Conservation (phyloP, 1,140 invertebrate genomes). For the Xylocopa sonorina region DNA sequence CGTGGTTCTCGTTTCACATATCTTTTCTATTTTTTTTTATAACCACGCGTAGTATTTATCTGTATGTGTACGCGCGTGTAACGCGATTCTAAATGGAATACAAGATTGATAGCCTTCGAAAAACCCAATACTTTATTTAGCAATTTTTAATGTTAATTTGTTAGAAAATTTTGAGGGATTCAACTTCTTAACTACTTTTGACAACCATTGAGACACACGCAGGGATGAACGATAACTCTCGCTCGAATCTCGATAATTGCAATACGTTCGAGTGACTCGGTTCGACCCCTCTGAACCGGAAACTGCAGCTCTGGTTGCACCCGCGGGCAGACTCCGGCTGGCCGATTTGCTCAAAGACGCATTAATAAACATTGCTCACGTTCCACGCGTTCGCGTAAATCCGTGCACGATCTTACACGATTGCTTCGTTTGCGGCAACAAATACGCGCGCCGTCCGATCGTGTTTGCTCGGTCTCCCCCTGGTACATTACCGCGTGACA, state of each 20-base stretch:
- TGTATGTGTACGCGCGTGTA: neutral
- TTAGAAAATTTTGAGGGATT: no score
- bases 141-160: no score
- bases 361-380: slow-evolving; percentile 1
- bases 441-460: neutral
- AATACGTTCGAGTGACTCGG: neutral
- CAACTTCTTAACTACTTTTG: no score
- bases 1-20: neutral
- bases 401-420: neutral
- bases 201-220: no score
- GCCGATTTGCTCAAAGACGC: neutral
- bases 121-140: no score
- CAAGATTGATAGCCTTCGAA: no score
- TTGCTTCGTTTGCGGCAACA: neutral
- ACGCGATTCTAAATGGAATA: no score
- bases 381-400: neutral
- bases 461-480: neutral
- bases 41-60: no score
- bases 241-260: slow-evolving; percentile 3
- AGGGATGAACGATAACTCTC: neutral
- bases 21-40: no score
- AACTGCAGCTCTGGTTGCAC: neutral
- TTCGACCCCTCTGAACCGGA: neutral
- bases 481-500: neutral
- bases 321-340: neutral